Evolutionary conservation across 2,888 invertebrate genomes (phyloP).

Genomic region (Andrena bucephala): DNA sequence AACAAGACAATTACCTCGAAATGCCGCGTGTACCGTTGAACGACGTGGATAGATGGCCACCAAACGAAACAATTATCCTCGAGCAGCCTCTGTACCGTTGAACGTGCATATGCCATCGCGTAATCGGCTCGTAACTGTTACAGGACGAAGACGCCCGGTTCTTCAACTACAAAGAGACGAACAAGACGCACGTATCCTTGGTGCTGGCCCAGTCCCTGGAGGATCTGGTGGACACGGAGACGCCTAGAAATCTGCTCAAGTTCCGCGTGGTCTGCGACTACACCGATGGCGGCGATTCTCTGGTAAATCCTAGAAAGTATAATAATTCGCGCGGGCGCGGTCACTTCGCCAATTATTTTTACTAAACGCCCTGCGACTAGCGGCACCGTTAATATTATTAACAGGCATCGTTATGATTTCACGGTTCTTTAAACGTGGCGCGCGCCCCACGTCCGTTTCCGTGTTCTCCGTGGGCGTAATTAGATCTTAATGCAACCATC

Average conservation of each 20-base stretch:
- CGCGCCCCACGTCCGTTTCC: constrained; percentile 9
- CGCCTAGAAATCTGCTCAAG: constrained; percentile 93
- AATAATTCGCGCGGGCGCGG: not conserved
- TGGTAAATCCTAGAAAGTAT: constrained; percentile 84
- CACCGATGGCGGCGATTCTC: constrained; percentile 88
- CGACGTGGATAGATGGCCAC: constrained; percentile 18
- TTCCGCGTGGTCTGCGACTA: constrained; percentile 92
- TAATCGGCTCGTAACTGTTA: constrained; percentile 61
- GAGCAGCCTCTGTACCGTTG: constrained; percentile 45
- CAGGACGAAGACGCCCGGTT: constrained; percentile 90
- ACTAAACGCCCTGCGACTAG: not conserved
- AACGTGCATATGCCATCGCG: constrained; percentile 24
- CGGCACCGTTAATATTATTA: not conserved
- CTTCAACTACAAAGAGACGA: constrained; percentile 91
- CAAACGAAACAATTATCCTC: constrained; percentile 20
- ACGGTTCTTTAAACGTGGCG: not conserved
- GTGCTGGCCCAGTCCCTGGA: constrained; percentile 92
- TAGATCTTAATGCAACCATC: constrained; percentile 1
- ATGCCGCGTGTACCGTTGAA: constrained; percentile 41
- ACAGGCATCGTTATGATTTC: not conserved
- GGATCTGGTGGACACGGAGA: constrained; percentile 92
- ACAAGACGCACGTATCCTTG: constrained; percentile 91
- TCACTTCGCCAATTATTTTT: constrained; percentile 1
- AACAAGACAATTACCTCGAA: constrained; percentile 6
- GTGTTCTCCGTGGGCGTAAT: constrained; percentile 1